Evolutionary conservation across 2,797 vertebrate species (phyloP), one percentile per base, ranked within the genome.

Genomic region (Gobio occitaniae): DNA sequence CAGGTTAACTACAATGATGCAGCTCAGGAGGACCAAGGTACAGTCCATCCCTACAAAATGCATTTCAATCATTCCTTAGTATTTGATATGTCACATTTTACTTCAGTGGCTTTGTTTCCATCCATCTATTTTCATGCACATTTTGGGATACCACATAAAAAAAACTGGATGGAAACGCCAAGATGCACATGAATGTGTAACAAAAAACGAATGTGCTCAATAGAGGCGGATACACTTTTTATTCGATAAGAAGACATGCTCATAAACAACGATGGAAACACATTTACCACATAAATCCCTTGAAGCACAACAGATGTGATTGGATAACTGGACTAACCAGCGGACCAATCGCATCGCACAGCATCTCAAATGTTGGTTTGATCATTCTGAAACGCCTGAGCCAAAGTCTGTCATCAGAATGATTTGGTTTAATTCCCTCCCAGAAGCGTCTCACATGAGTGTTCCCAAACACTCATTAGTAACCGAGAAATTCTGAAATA

Each of bases 1-100:
- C 97, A 97, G 6, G 97, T 98, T 84, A 99, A 98, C 95, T 99
- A 99, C 95, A 99, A 98, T 0, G 97, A 98, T 0, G 97, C 97
- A 0, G 96, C 98, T 0, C 98, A 99, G 93, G 98, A 99, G 89
- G 97, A 99, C 90, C 98, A 98, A 95, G 98, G 97, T 96, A 85
- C 16, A 2, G 50, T 11, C 36, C 19, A 29, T 54, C 38, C 11
- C 25, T 7, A 77, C 16, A 48, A 38, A 69, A 36, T 38, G 6
- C 11, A 74, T 74, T 52, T 52, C 25, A 50, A 16, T 50, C 11
- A 29, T 17, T 48, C 50, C 44, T 72, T 48, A 29, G 25, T 41
- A 5, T 6, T 69, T 2, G 4, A 8, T 17, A 17, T 50, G 47
- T 72, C 11, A 5, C 50, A 75, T 21, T 54, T 54, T 21, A 6